A percentile compares a stretch with the other conserved stretches of the same genome.
Conservation (phyloP, 2,797 vertebrate species). For the Gephyroberyx darwinii region DNA sequence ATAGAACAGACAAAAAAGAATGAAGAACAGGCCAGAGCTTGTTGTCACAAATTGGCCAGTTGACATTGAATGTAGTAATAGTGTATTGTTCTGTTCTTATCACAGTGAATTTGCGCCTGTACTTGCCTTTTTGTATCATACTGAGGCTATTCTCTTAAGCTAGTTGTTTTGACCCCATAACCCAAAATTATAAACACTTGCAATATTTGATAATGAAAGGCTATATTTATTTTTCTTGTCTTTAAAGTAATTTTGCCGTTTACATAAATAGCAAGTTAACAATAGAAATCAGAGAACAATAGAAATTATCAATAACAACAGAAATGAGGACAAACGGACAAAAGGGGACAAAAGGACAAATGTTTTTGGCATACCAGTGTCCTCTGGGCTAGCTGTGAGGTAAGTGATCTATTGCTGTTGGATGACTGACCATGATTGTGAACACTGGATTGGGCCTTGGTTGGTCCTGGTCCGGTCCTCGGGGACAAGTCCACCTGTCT, state of each 20-base stretch:
- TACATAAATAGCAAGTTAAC: background rate
- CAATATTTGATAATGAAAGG: background rate
- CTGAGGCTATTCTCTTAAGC: no score
- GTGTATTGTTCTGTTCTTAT: no score
- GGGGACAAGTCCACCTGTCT: constrained; percentile 57
- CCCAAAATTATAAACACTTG: no score
- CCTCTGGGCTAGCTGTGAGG: constrained; percentile 9
- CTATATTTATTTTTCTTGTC: background rate
- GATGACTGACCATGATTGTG: constrained; percentile 44
- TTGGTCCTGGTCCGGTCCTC: constrained; percentile 36
- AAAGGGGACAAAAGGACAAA: background rate
- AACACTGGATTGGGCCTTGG: constrained; percentile 27
- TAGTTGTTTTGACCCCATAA: background rate
- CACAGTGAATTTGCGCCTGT: no score
- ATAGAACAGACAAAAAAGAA: background rate
- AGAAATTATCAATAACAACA: background rate
- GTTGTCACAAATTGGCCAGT: background rate
- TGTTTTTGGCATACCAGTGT: constrained; percentile 5
- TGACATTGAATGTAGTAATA: background rate
- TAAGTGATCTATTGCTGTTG: constrained; percentile 27
- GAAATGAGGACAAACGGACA: background rate
- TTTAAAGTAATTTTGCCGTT: background rate
- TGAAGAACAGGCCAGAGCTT: background rate
- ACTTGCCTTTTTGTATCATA: no score
- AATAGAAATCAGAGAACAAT: background rate